Percentiles rank a stretch among this genome's conserved stretches.
Conservation (phyloP, 2,888 invertebrate genomes). For the Dinocampus coccinellae region DNA sequence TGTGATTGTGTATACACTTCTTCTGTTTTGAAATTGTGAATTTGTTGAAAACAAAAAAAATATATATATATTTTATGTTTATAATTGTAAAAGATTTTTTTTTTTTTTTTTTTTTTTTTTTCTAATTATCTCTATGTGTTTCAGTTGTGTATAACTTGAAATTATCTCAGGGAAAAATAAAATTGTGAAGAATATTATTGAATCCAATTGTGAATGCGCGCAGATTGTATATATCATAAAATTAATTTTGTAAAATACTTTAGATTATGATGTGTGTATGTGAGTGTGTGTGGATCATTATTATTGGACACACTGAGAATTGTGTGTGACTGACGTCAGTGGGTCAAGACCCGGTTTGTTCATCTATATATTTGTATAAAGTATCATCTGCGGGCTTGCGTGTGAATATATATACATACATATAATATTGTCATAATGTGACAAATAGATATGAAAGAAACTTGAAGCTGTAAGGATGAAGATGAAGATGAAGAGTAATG, state of each 20-base stretch:
- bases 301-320: not conserved
- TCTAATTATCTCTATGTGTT: not conserved
- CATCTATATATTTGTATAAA: slow-evolving; percentile 40
- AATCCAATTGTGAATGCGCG: not conserved
- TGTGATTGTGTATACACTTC: too few relatives aligned
- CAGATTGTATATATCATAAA: not conserved
- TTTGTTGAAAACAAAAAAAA: too few relatives aligned
- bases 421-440: not conserved
- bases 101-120: not conserved
- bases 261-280: not conserved
- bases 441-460: slow-evolving; percentile 11
- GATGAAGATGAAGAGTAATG: not conserved
- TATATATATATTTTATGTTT: too few relatives aligned
- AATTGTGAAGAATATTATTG: not conserved
- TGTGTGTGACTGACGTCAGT: slow-evolving; percentile 52
- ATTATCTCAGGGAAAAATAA: too few relatives aligned
- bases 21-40: too few relatives aligned
- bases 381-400: slow-evolving; percentile 54
- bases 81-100: too few relatives aligned
- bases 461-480: slow-evolving; percentile 13
- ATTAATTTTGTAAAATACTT: not conserved
- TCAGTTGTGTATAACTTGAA: too few relatives aligned
- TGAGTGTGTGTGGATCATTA: not conserved
- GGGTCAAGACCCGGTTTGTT: slow-evolving; percentile 51
- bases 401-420: slow-evolving; percentile 6